Conservation (phyloP, 1,140 invertebrate genomes). For the Temnothorax curvispinosus region DNA sequence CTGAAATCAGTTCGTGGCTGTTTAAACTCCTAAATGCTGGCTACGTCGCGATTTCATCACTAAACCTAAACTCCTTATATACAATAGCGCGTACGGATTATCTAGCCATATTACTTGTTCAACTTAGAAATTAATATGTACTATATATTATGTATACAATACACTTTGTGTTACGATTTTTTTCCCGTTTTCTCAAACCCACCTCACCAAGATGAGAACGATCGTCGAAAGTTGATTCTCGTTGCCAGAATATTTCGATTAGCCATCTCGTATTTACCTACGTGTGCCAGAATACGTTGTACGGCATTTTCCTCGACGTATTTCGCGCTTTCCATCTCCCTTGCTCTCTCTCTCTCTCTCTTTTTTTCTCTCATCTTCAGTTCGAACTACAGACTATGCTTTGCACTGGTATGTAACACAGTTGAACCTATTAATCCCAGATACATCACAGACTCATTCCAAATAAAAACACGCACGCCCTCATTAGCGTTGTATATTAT, state of each 20-base stretch:
- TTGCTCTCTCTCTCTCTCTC: conserved; percentile 34
- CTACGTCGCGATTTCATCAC: conserved; percentile 80
- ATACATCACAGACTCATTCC: conserved; percentile 82
- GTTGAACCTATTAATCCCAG: conserved; percentile 72
- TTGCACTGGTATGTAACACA: conserved; percentile 76
- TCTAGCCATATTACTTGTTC: conserved; percentile 83
- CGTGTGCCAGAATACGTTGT: conserved; percentile 43
- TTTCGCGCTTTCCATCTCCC: conserved; percentile 46
- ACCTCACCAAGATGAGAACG: conserved; percentile 77
- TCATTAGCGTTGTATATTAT: conserved; percentile 77
- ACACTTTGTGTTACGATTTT: conserved; percentile 80
- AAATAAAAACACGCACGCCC: conserved; percentile 85
- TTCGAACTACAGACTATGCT: conserved; percentile 57
- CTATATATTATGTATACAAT: conserved; percentile 84
- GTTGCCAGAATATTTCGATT: conserved; percentile 14
- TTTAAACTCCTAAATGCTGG: conserved; percentile 83
- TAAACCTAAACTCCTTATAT: conserved; percentile 79
- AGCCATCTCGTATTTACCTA: conserved; percentile 2
- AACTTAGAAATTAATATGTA: conserved; percentile 82
- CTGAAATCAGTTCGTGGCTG: conserved; percentile 85
- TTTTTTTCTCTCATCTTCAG: conserved; percentile 4
- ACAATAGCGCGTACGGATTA: conserved; percentile 74
- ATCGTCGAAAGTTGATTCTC: conserved; percentile 46
- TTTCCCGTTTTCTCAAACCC: conserved; percentile 75
- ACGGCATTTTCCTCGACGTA: conserved; percentile 2